These are phyloP conservation scores for Numida meleagris DNA, from an alignment of 2,113 vertebrate genomes.

Conservation along the genomic window DNA sequence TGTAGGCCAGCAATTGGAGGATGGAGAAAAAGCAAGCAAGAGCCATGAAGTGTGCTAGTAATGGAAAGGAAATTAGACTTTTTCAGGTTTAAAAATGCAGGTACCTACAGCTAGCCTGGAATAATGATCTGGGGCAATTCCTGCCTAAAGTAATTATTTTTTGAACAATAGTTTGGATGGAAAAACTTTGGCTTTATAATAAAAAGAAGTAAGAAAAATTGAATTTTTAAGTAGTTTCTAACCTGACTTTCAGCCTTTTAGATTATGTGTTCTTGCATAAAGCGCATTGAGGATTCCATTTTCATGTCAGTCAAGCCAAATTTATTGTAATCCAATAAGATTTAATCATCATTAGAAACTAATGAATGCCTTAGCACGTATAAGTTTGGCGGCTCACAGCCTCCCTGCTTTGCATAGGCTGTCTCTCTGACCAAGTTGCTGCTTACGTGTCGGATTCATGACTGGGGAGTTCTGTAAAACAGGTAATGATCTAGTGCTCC, in stretches of 20 bases:
- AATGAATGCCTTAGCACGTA: slow-evolving; percentile 38
- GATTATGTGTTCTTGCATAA: slow-evolving; percentile 1
- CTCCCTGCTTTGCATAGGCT: slow-evolving; percentile 25
- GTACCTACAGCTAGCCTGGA: background rate
- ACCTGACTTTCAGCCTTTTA: background rate
- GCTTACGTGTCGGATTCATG: slow-evolving; percentile 14
- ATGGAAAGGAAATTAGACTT: slow-evolving; percentile 24
- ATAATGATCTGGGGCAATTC: background rate
- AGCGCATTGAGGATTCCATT: slow-evolving; percentile 2
- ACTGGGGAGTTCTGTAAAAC: slow-evolving; percentile 34
- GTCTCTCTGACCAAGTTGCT: slow-evolving; percentile 28
- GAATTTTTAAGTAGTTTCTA: slow-evolving; percentile 7
- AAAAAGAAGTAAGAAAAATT: background rate
- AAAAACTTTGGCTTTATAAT: background rate
- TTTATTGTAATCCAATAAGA: slow-evolving; percentile 47
- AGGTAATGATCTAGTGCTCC: background rate
- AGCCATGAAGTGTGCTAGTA: background rate
- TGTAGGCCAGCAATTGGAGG: background rate
- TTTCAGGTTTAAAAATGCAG: background rate
- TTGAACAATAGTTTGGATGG: background rate
- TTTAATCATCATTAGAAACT: slow-evolving; percentile 52
- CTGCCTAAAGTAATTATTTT: background rate
- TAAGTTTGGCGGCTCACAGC: slow-evolving; percentile 24
- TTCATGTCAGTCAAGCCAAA: slow-evolving; percentile 32
- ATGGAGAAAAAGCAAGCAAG: background rate